A percentile compares a stretch with the other conserved stretches of the same genome.
These are phyloP conservation scores for Zosterops japonicus DNA, from an alignment of 2,113 vertebrate species.

Conservation along the genomic window DNA sequence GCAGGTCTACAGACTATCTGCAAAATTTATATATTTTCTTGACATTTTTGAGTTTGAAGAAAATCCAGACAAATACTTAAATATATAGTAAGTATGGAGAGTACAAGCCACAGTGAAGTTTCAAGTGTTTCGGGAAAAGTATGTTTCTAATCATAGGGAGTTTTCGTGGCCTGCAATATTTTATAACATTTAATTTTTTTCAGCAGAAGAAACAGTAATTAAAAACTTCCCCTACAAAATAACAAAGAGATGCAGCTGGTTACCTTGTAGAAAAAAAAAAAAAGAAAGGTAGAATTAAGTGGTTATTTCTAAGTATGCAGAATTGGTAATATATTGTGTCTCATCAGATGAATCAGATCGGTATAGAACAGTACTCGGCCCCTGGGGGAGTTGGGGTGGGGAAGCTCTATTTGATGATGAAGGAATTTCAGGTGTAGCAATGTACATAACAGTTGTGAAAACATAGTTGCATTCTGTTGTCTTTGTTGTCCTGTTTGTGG, in stretches of 20 bases:
- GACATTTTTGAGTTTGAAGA: background rate
- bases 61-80: background rate
- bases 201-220: background rate
- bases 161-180: background rate
- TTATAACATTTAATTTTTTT: background rate
- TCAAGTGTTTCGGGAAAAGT: background rate
- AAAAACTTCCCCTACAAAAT: background rate
- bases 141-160: background rate
- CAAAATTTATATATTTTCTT: background rate
- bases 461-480: background rate
- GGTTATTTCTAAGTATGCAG: background rate
- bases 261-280: background rate
- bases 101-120: background rate
- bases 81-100: background rate
- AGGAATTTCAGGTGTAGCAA: background rate
- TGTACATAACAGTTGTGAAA: background rate
- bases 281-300: background rate
- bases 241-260: background rate
- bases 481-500: background rate
- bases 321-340: background rate
- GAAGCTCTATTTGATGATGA: background rate
- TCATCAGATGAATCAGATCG: fast-evolving
- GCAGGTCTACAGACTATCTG: background rate
- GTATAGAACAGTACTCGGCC: background rate
- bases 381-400: background rate